These are phyloP conservation scores for Agonopterix arenella DNA, from an alignment of 2,888 invertebrate genomes.

Conservation along the genomic window DNA sequence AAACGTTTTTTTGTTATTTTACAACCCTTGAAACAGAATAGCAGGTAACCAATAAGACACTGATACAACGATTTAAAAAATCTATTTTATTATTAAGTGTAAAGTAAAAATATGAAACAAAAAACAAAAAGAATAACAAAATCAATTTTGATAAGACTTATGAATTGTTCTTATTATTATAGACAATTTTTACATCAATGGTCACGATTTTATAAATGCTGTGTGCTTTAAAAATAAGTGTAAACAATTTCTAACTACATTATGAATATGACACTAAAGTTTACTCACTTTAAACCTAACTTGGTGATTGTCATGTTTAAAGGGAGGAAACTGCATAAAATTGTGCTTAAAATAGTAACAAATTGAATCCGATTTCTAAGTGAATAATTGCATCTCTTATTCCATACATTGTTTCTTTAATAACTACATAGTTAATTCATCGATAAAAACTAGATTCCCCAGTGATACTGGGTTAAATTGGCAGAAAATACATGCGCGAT, in stretches of 20 bases:
- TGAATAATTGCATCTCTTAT: no score
- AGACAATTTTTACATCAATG: slow-evolving; percentile 15
- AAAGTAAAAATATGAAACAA: slow-evolving; percentile 24
- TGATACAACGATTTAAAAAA: slow-evolving; percentile 27
- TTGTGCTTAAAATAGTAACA: no score
- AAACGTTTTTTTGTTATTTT: slow-evolving; percentile 21
- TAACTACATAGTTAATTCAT: no score
- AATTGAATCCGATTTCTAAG: no score
- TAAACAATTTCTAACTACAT: slow-evolving; percentile 3
- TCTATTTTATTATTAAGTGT: slow-evolving; percentile 32
- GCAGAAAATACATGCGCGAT: no score
- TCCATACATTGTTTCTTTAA: no score
- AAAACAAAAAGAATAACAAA: slow-evolving; percentile 19
- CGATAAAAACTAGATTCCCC: no score
- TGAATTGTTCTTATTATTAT: slow-evolving; percentile 20
- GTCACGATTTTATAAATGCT: slow-evolving; percentile 18
- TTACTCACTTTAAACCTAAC: no score
- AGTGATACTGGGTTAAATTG: no score
- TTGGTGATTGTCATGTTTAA: no score
- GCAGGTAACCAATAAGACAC: slow-evolving; percentile 21
- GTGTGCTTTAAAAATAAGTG: slow-evolving; percentile 9
- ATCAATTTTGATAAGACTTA: slow-evolving; percentile 10
- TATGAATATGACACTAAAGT: background rate
- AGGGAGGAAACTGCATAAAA: no score
- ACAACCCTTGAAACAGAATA: background rate